Base-by-base conservation (phyloP, 2,113 vertebrate species). In the Varanus salvator region DNA sequence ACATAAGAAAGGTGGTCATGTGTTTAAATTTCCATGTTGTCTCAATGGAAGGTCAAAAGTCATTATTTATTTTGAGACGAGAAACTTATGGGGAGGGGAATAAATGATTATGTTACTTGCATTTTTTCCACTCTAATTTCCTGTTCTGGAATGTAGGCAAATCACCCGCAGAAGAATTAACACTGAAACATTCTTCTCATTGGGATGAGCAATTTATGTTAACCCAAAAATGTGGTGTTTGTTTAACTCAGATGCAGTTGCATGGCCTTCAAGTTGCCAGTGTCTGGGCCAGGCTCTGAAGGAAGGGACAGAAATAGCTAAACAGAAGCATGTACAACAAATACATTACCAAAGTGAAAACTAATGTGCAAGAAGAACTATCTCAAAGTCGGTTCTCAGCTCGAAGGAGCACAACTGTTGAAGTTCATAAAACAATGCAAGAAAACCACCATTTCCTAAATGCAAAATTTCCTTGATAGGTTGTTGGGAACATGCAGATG, bases 181-280 rank as follows among this genome's bases (percentile, higher is more conserved):
- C 93, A 93, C 90, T 93, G 44, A 66, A 94, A 90, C 92, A 92
- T 95, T 95, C 74, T 86, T 91, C 90, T 92, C 27, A 0, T 7
- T 38, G 23, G 6, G 86, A 92, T 76, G 82, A 91, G 64, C 75
- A 75, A 80, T 77, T 95, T 94, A 90, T 71, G 29, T 44, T 92
- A 89, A 90, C 27, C 54, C 11, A 90, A 76, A 93, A 94, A 91
- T 66, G 75, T 71, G 72, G 1, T 94, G 71, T 93, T 96, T 95
- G 72, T 91, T 93, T 94, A 86, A 92, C 86, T 95, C 66, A 69
- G 90, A 85, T 48, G 72, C 77, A 95, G 31, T 57, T 90, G 86
- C 85, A 89, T 95, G 93, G 95, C 89, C 71, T 94, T 95, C 93
- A 93, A 44, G 82, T 92, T 89, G 90, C 71, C 87, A 92, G 93